Evolutionary conservation across 2,888 invertebrate genomes (phyloP), one percentile per base, ranked within the genome.

Genomic region (Ecliptopera silaceata): DNA sequence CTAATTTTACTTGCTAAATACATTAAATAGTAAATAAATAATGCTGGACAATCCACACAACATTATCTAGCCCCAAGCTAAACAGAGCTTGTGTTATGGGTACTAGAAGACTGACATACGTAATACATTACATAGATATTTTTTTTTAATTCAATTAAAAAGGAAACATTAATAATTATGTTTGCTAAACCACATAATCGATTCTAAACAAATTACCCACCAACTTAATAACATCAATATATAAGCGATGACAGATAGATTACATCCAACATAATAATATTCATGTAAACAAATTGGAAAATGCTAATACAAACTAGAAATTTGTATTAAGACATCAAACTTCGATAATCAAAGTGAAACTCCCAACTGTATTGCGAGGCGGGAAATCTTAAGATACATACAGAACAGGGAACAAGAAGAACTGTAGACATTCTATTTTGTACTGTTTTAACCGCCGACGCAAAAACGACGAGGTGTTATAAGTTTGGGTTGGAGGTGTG

Each of bases 341-440:
- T 88, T 89, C 83, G 82, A 86, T 88, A 88, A 88, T 88, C 87
- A 88, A 88, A 87, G 86, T 71, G 70, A 63, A 72, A 74, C 65
- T 71, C 77, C 75, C 75, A 70, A 68, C 70, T 64, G 74, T 69
- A 74, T 70, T 74, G 72, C 66, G 69, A 69, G 74, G 64, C 61
- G 54, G 22, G 49, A 51, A 55, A 64, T 54, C 61, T 61, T 61
- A 32, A 34, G 34, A 42, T 48, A 6, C 17, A 20, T 8, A 12
- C n/a, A 31, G 20, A 26, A 26, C 26, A 8, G 26, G 26, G 26
- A 26, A 26, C 26, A 50, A 20, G 5, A 39, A 26, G 17, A 50
- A n/a, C 4, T 31, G 31, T 13, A 59, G 54, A 59, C 26, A 54
- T 39, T 41, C 4, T 53, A 11, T 4, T 46, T 38, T 36, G 22